Conservation (phyloP, 1,140 invertebrate genomes). For the Trissolcus basalis region DNA sequence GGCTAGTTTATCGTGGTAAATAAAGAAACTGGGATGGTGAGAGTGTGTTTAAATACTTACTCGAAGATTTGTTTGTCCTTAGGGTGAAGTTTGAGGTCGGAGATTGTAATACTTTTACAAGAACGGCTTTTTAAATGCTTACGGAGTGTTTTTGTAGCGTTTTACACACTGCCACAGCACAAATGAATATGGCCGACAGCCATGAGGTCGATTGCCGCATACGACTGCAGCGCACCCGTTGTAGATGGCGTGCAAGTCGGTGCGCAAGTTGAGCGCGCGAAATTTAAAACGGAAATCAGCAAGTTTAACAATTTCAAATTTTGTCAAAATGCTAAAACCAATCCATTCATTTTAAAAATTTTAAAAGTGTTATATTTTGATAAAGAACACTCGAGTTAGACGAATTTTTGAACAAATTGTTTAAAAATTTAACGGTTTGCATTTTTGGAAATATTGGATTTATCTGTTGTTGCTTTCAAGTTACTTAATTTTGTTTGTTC, state of each 20-base stretch:
- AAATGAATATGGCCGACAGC: constrained; percentile 1
- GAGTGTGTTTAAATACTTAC: neutral
- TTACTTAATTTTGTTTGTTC: too few species aligned
- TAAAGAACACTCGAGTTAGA: too few species aligned
- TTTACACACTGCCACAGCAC: neutral
- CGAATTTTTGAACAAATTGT: too few species aligned
- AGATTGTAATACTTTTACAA: neutral
- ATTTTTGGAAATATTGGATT: too few species aligned
- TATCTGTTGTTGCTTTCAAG: too few species aligned
- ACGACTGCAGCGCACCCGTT: neutral
- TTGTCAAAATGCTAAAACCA: too few species aligned
- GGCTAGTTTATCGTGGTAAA: constrained; percentile 7
- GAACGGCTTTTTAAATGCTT: constrained; percentile 1
- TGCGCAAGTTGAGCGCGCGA: too few species aligned
- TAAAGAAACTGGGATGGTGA: neutral
- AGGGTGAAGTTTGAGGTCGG: neutral
- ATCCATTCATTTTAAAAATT: too few species aligned
- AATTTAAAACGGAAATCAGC: too few species aligned
- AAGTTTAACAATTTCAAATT: too few species aligned
- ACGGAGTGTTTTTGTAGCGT: neutral
- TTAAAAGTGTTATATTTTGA: too few species aligned
- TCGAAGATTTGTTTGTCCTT: neutral
- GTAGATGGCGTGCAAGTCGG: neutral
- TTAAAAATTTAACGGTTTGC: too few species aligned
- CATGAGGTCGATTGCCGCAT: neutral